Evolutionary conservation across 2,888 invertebrate genomes (phyloP), one percentile per base, ranked within the genome.

Genomic region (Clanis bilineata): DNA sequence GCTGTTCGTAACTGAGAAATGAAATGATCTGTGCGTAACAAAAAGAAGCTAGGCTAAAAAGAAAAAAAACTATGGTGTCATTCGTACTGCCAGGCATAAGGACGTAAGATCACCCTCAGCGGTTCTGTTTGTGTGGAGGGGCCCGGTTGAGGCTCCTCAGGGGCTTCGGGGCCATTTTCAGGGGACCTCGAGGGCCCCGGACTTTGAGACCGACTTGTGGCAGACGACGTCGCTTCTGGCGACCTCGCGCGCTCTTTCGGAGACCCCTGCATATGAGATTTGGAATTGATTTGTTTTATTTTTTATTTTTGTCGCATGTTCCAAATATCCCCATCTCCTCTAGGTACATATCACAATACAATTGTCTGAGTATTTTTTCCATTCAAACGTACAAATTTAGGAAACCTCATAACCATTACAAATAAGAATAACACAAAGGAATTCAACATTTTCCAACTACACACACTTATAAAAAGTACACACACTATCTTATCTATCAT

Each of bases 21-120:
- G 77, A 77, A 68, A 75, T 84, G 80, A 76, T 81, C 70, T 78
- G 88, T 86, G 88, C 85, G 69, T 65, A 83, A 88, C 80, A 76
- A 71, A 87, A 86, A 80, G n/a, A 84, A 77, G 83, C 85, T 84
- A 86, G 76, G 87, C 87, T 85, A 85, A 89, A 89, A 80, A 76
- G 81, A 87, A 77, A 83, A 85, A 85, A 79, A 86, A 83, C 89
- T 88, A 88, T 76, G 84, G 90, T 90, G 91, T 90, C 85, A 86
- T 87, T 90, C 90, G 90, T 91, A 90, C 90, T 87, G 90, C 91
- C 90, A 90, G 91, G 90, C 90, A 90, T 85, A 90, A 85, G 84
- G 89, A 86, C 83, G 86, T 84, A 83, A 85, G 87, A 82, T 91
- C 91, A 91, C 91, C 91, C 83, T 89, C 87, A 83, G 79, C 85